phyloP scores from a whole-genome alignment of 2,888 invertebrate species.

The Ferdinandea cuprea region DNA sequence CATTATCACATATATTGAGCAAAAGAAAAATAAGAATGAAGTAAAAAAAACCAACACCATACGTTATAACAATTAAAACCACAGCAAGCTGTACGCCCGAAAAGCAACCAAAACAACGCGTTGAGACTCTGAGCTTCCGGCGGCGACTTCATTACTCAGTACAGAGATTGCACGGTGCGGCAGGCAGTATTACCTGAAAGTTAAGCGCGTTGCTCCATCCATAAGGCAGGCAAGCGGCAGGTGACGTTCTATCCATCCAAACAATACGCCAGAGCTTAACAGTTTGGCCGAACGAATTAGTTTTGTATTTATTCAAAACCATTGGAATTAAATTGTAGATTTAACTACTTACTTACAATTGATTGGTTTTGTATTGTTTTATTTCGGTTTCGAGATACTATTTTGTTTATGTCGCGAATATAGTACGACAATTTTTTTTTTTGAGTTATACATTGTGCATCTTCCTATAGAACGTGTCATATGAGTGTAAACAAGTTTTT shows the following conservation, averaged over 20 bases:
- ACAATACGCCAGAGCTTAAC: conserved; percentile 17
- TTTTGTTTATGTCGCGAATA: conserved; percentile 26
- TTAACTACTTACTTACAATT: conserved; percentile 30
- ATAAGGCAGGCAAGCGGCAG: conserved; percentile 41
- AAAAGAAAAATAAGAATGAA: conserved; percentile 24
- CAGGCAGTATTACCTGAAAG: conserved; percentile 41
- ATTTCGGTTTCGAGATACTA: conserved; percentile 43
- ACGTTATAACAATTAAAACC: conserved; percentile 62
- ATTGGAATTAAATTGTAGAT: conserved; percentile 31
- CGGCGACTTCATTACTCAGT: conserved; percentile 42
- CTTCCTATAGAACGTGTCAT: conserved; percentile 56
- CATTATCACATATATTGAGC: conserved; percentile 48
- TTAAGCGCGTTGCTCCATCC: conserved; percentile 22
- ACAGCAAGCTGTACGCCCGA: conserved; percentile 42
- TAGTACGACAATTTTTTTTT: not conserved
- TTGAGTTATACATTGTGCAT: conserved; percentile 33
- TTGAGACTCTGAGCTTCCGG: conserved; percentile 48
- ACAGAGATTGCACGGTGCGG: conserved; percentile 41
- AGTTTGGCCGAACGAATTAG: conserved; percentile 33
- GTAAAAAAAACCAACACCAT: conserved; percentile 29
- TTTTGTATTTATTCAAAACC: conserved; percentile 44
- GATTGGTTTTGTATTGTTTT: conserved; percentile 38
- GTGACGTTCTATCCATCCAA: conserved; percentile 41
- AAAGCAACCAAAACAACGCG: conserved; percentile 60
- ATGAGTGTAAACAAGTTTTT: conserved; percentile 67